phyloP scores from a whole-genome alignment of 1,140 invertebrate species.

The Hyposmocoma kahamanoa region DNA sequence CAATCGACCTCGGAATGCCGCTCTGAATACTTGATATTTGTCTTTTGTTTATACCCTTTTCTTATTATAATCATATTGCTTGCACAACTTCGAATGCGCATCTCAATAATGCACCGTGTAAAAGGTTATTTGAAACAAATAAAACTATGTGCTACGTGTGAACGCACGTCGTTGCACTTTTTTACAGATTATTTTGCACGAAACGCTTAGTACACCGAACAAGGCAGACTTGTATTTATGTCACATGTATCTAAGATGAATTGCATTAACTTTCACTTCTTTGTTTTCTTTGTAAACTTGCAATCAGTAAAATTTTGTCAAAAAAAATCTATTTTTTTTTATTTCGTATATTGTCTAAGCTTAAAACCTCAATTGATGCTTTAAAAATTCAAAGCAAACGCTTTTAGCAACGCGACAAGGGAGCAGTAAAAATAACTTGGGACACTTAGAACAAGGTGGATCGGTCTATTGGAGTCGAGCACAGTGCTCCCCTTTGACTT shows the following conservation, averaged over 20 bases:
- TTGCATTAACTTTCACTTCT: too few relatives aligned
- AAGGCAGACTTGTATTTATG: too few relatives aligned
- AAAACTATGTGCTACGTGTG: too few relatives aligned
- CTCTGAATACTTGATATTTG: conserved; percentile 52
- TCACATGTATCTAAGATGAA: too few relatives aligned
- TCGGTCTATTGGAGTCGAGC: conserved; percentile 42
- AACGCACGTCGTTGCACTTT: too few relatives aligned
- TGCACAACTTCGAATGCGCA: too few relatives aligned
- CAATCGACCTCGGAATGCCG: conserved; percentile 48
- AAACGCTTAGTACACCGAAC: too few relatives aligned
- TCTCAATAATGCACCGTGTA: too few relatives aligned
- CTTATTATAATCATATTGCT: too few relatives aligned
- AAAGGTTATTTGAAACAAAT: too few relatives aligned
- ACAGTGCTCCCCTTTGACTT: conserved; percentile 46
- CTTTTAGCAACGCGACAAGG: conserved; percentile 49
- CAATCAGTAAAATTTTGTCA: conserved; percentile 5
- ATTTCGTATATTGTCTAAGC: conserved; percentile 22
- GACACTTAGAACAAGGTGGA: conserved; percentile 38
- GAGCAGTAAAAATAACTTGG: conserved; percentile 53
- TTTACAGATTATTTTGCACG: too few relatives aligned
- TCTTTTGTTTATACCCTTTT: conserved; percentile 34
- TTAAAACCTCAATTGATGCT: conserved; percentile 58
- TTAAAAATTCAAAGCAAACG: conserved; percentile 70
- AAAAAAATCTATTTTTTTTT: conserved; percentile 20
- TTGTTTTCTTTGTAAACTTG: too few relatives aligned